phyloP scores from a whole-genome alignment of 1,140 invertebrate genomes.

The Protaetia brevitarsis region DNA sequence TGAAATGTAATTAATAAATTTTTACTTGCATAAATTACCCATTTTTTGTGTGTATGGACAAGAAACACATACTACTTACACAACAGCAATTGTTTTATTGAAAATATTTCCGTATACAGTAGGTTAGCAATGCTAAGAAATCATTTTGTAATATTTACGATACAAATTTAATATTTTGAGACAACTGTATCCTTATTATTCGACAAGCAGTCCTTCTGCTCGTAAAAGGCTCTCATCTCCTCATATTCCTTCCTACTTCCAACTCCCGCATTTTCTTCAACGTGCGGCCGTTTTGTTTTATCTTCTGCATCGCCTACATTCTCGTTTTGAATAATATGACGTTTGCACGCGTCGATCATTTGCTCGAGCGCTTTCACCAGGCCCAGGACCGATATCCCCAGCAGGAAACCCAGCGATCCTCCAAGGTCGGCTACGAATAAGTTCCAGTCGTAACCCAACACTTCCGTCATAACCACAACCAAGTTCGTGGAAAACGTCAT shows the following conservation, averaged over 20 bases:
- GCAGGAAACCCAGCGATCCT: slow-evolving; percentile 61
- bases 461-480: slow-evolving; percentile 52
- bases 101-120: no score
- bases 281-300: not conserved
- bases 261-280: not conserved
- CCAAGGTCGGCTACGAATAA: slow-evolving; percentile 64
- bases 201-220: no score
- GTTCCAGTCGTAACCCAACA: slow-evolving; percentile 61
- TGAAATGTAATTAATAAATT: no score
- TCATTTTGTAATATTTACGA: no score
- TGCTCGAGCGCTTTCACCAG: slow-evolving; percentile 56
- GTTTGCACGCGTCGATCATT: slow-evolving; percentile 27
- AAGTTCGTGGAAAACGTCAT: slow-evolving; percentile 53
- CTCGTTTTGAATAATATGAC: not conserved
- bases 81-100: no score
- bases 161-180: no score
- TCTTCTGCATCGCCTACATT: not conserved
- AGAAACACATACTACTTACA: no score
- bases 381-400: slow-evolving; percentile 59
- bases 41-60: no score
- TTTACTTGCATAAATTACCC: no score
- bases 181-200: not conserved
- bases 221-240: no score
- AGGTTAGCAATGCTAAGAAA: no score
- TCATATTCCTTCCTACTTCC: not conserved